phyloP scores from a whole-genome alignment of 1,140 invertebrate species.

The Nasonia longicornis region DNA sequence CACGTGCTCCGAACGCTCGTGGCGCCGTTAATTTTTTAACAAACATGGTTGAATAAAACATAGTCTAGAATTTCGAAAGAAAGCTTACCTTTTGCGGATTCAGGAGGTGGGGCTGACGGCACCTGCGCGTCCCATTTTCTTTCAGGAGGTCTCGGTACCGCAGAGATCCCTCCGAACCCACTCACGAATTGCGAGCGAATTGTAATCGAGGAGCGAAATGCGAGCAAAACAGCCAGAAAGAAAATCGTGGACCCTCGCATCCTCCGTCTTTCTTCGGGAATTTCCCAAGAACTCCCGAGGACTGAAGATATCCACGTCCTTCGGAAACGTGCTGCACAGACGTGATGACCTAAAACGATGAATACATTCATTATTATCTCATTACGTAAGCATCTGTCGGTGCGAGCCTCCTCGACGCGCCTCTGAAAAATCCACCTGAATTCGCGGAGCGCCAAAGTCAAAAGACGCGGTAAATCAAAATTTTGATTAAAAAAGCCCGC shows the following conservation, averaged over 20 bases:
- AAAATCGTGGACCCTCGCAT: neutral
- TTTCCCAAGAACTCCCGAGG: neutral
- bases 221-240: neutral
- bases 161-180: neutral
- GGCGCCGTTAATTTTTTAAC: too few species aligned
- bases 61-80: neutral
- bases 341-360: too few species aligned
- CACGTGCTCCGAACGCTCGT: too few species aligned
- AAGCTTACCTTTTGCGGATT: neutral
- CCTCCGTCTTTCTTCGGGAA: neutral
- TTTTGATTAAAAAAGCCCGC: slow-evolving; percentile 12
- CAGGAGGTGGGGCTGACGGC: neutral
- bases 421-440: too few species aligned
- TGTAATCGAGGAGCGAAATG: neutral
- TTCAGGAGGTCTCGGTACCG: neutral
- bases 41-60: too few species aligned
- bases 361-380: too few species aligned
- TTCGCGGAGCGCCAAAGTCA: too few species aligned
- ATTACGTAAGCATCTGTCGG: too few species aligned
- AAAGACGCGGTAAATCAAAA: slow-evolving; percentile 7
- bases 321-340: neutral
- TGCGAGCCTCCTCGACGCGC: too few species aligned
- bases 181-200: neutral
- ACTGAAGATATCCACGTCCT: neutral
- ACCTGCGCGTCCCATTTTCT: neutral